Conservation (phyloP, 2,888 invertebrate genomes). For the Nipponacmea schrenckii region DNA sequence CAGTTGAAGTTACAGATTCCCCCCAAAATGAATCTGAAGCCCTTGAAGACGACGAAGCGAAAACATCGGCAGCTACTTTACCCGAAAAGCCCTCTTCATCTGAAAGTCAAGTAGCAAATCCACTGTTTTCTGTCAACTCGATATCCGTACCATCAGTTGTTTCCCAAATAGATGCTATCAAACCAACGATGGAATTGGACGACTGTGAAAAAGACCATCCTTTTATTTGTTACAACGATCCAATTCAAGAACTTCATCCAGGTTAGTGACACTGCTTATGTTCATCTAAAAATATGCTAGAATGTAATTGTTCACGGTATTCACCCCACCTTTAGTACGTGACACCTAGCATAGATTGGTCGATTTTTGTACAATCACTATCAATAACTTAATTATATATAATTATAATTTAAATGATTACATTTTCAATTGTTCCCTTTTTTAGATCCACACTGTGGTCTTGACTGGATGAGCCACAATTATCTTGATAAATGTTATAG, state of each 20-base stretch:
- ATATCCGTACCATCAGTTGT: neutral
- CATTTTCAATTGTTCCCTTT: neutral
- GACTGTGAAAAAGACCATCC: conserved; percentile 40
- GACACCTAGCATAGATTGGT: neutral
- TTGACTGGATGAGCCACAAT: conserved; percentile 52
- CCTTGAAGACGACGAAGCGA: neutral
- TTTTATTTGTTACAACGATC: conserved; percentile 49
- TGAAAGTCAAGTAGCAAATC: neutral
- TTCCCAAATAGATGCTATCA: conserved; percentile 6
- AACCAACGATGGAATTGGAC: conserved; percentile 36
- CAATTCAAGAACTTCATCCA: conserved; percentile 42
- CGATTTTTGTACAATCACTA: too few relatives aligned
- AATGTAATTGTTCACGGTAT: too few relatives aligned
- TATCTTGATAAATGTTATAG: conserved; percentile 47
- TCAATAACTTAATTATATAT: too few relatives aligned
- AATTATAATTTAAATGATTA: too few relatives aligned
- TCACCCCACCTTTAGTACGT: too few relatives aligned
- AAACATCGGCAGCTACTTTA: neutral
- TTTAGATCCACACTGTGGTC: conserved; percentile 49
- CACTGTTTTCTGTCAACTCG: neutral
- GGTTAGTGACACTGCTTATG: conserved; percentile 34
- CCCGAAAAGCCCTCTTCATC: neutral
- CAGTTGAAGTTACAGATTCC: neutral
- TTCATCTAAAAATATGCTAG: neutral
- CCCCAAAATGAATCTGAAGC: neutral